Evolutionary conservation across 1,140 invertebrate species (phyloP), one percentile per base, ranked within the genome.

Genomic region (Plutomurus gul): DNA sequence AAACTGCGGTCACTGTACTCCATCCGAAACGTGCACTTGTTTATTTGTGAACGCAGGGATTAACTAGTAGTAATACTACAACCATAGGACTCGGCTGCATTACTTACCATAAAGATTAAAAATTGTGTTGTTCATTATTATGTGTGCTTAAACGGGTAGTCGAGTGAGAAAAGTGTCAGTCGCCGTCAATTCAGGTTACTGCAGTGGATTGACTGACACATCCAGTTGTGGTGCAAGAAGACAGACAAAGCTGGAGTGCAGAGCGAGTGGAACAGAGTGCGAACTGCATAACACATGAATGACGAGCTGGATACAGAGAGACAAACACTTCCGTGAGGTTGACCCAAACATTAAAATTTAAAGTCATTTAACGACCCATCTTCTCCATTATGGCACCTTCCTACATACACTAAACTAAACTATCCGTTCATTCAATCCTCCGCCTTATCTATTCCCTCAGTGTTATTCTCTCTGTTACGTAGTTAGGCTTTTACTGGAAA

Each of bases 291-390:
- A 27, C 56, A 6, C 27, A 30, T 65, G n/a, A n/a, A 65, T 65
- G 56, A 65, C 56, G 56, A 65, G 36, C 16, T n/a, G n/a, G 56
- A 16, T 65, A n/a, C n/a, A 60, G 51, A 76, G 30, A 56, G 49
- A n/a, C 10, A 76, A 51, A 33, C 13, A 16, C 30, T 65, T 65
- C 30, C 3, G 27, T 43, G 73, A 49, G 43, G 60, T 72, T 76
- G 75, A 76, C 78, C 78, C 60, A 76, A 80, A 76, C 78, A 80
- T 80, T 80, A 80, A 80, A 80, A 80, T 80, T 80, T 80, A 80
- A 80, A 80, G 78, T 80, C 75, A 76, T 80, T 80, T 80, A 76
- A 80, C 75, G 78, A 80, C 78, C 78, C 78, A 76, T 80, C 60
- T 76, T 80, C 65, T 47, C 74, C 37, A 80, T 80, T 80, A 79